These are phyloP conservation scores for Cryptus armator DNA, from an alignment of 2,888 invertebrate genomes.

Conservation along the genomic window DNA sequence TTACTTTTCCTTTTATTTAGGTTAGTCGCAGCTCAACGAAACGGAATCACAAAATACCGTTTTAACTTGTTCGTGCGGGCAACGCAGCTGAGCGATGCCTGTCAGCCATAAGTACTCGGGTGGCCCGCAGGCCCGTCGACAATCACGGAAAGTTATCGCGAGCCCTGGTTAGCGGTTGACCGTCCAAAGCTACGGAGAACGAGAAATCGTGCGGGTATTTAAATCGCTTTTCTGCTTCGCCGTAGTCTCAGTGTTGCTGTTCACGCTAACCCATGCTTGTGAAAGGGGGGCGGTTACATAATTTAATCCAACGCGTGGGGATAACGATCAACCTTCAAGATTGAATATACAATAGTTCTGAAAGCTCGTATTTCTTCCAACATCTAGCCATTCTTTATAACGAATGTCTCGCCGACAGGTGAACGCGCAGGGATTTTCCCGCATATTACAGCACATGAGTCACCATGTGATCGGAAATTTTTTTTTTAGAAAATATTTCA, in stretches of 20 bases:
- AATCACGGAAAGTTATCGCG: conserved; percentile 46
- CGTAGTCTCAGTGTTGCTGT: conserved; percentile 29
- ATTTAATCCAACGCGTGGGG: conserved; percentile 12
- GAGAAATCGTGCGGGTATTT: conserved; percentile 43
- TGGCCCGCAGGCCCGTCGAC: conserved; percentile 59
- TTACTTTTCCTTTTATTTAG: neutral
- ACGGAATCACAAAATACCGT: conserved; percentile 21
- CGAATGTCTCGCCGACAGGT: too few relatives aligned
- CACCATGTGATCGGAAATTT: too few relatives aligned
- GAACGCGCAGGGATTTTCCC: too few relatives aligned
- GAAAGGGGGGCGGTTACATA: conserved; percentile 28
- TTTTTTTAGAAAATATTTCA: too few relatives aligned
- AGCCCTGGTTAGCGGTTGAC: conserved; percentile 22
- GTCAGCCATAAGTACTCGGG: conserved; percentile 41
- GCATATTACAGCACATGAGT: too few relatives aligned
- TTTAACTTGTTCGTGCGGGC: conserved; percentile 38
- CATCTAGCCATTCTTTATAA: too few relatives aligned
- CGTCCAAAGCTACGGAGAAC: conserved; percentile 35
- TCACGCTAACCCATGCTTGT: conserved; percentile 2
- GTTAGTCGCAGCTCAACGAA: conserved; percentile 14
- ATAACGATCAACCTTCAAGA: neutral
- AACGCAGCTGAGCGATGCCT: conserved; percentile 40
- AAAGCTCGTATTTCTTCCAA: too few relatives aligned
- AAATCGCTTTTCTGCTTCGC: conserved; percentile 34
- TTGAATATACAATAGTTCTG: too few relatives aligned